Base-by-base conservation (phyloP, 2,113 vertebrate genomes). In the Austrofundulus limnaeus region DNA sequence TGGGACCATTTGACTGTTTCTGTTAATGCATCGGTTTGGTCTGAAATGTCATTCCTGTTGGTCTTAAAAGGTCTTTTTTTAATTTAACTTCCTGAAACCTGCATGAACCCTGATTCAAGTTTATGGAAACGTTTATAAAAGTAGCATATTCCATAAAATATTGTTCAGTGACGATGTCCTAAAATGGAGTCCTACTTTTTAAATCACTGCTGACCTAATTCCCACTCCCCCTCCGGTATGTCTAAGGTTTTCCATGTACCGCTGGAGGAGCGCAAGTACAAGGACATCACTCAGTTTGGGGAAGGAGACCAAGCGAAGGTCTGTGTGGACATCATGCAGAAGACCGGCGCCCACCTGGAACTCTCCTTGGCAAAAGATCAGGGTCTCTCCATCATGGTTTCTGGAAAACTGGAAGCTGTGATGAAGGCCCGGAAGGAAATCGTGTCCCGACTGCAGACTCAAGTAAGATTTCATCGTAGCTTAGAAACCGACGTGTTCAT, bases 341-440 rank as follows among this genome's bases (percentile, higher is more conserved):
- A 95, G 89, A 99, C 97, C 0, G 97, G 97, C 45, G 97, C 97
- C 73, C 97, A 99, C 77, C 91, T 99, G 88, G 97, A 99, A 89
- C 93, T 98, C 72, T 99, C 97, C 84, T 93, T 99, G 13, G 96
- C 97, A 1, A 99, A 99, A 91, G 97, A 99, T 86, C 97, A 99
- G 90, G 97, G 97, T 74, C 96, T 99, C 64, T 99, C 97, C 23
- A 99, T 99, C 90, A 99, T 99, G 97, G 97, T 99, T 66, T 98
- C 97, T 66, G 97, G 97, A 70, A 99, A 99, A 81, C 84, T 96
- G 73, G 97, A 99, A 51, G 95, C 96, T 0, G 97, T 99, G 80
- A 99, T 99, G 97, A 99, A 98, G 86, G 97, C 97, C 85, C 94
- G 97, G 20, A 99, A 99, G 88, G 97, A 99, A 89, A 99, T 99